Conservation (phyloP, 2,888 invertebrate genomes). For the Chymomyza caudatula region DNA sequence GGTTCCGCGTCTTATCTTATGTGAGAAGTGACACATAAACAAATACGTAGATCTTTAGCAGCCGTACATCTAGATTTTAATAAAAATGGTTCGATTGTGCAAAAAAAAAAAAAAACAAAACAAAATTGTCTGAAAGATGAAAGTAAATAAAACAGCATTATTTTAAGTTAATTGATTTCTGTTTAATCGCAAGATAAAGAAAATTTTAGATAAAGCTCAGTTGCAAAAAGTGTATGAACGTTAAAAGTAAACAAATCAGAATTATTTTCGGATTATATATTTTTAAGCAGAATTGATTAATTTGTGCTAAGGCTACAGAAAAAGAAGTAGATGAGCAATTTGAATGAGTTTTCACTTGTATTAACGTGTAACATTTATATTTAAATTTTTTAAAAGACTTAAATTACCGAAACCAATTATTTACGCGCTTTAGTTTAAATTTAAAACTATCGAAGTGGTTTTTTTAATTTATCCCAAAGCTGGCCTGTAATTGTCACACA, state of each 20-base stretch:
- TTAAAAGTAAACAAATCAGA: too few species aligned
- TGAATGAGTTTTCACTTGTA: too few species aligned
- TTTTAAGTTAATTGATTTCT: conserved; percentile 26
- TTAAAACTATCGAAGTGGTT: neutral
- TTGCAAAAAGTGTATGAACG: conserved; percentile 5
- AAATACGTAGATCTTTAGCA: conserved; percentile 36
- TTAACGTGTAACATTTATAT: too few species aligned
- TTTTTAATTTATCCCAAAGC: too few species aligned
- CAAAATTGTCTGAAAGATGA: conserved; percentile 47
- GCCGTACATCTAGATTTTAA: conserved; percentile 41
- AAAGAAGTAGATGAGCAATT: too few species aligned
- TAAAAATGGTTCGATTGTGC: conserved; percentile 58
- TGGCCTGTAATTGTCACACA: too few species aligned
- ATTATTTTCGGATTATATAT: too few species aligned
- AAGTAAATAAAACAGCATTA: conserved; percentile 54
- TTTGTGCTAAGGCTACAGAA: too few species aligned
- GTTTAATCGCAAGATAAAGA: too few species aligned
- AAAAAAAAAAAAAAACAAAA: conserved; percentile 47
- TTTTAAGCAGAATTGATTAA: too few species aligned
- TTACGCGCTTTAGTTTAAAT: neutral
- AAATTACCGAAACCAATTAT: conserved; percentile 21
- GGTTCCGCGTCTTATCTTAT: conserved; percentile 11
- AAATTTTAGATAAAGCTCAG: too few species aligned
- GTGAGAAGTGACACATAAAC: conserved; percentile 12
- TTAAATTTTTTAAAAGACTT: too few species aligned